Base-by-base conservation (phyloP, 2,797 vertebrate species). In the Sternotherus odoratus region DNA sequence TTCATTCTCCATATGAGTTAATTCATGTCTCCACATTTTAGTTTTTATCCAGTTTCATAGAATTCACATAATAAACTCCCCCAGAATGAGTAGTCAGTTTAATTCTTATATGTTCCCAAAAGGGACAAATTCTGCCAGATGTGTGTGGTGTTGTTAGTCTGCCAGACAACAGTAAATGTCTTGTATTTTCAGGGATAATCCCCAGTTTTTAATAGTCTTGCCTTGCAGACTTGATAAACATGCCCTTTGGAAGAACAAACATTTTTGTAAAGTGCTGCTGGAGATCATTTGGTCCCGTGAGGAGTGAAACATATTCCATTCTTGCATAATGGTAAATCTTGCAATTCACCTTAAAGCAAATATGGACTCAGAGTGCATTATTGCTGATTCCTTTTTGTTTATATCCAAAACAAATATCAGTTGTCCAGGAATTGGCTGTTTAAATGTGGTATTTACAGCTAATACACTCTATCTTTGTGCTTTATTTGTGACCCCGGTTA, bases 131-230 rank as follows among this genome's bases (percentile, higher is more conserved):
- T 87, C 56, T 95, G 96, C 92, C 95, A 96, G 81, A 89, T 66
- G 57, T 92, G 90, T 92, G 93, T 94, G 80, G 80, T 88, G 91
- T 94, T 93, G 92, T 92, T 93, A 0, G 0, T 56, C 79, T 97
- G 94, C 95, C 94, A 97, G 94, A 80, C 50, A 80, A 87, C 69
- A 91, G 91, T 80, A 95, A 96, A 96, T 96, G 90, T 94, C 84
- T 86, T 94, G 21, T 77, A 54, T 92, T 95, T 94, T 80, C 53
- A 95, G 94, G 89, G 63, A 86, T 77, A 85, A 77, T 48, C 57
- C 90, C 79, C 74, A 74, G 49, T 88, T 80, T 90, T 81, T 50
- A 80, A 3, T 12, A 51, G 21, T 24, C 28, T 79, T 54, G 39
- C 12, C 28, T 85, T 60, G n/a, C 63, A 39, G 63, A 36, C 46